Conservation (phyloP, 2,113 vertebrate species). For the Monarcha castaneiventris region DNA sequence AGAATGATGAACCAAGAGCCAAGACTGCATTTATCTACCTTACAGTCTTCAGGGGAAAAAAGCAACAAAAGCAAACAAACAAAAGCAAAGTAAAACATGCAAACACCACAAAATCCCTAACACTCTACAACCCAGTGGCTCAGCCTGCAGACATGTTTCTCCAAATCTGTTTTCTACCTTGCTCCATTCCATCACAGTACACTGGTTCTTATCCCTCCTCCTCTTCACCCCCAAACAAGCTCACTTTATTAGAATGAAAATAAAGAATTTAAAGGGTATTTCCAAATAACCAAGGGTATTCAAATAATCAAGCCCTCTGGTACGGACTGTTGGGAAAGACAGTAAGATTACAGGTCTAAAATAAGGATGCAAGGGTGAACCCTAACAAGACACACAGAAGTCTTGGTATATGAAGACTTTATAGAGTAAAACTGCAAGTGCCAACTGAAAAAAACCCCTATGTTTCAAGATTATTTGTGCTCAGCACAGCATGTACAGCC, state of each 20-base stretch:
- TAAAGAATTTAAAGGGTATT: neutral
- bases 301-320: neutral
- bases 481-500: neutral
- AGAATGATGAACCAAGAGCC: neutral
- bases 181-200: neutral
- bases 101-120: neutral
- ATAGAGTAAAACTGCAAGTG: fast-evolving
- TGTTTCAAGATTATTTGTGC: neutral
- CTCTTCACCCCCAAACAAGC: neutral
- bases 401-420: neutral
- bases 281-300: neutral
- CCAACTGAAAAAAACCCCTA: fast-evolving
- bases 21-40: neutral
- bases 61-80: neutral
- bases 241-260: neutral
- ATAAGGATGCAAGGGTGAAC: neutral
- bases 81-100: neutral
- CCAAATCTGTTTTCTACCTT: neutral
- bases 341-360: neutral
- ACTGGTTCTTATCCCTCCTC: neutral
- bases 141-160: neutral
- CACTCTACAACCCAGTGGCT: neutral
- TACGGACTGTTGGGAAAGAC: neutral
- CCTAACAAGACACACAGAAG: neutral
- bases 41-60: neutral